Evolutionary conservation across 2,797 vertebrate species (phyloP), one percentile per base, ranked within the genome.

Genomic region (Mormyrus hasselquistii): DNA sequence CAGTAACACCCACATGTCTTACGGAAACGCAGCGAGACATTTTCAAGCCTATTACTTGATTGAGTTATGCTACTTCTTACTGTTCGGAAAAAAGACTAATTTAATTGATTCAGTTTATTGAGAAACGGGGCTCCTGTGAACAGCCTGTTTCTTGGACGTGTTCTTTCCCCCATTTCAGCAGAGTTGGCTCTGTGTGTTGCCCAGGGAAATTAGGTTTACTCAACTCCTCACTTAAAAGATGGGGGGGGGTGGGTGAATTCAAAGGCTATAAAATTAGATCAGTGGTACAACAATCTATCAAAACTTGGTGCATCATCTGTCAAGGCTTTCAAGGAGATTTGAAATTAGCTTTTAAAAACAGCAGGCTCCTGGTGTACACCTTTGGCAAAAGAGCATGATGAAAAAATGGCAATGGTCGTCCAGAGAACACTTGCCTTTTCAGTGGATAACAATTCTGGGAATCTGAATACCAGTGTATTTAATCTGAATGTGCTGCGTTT

Each of bases 1-100:
- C 92, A 89, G 94, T 93, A 95, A 94, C 95, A 92, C 41, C 41
- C 93, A 94, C 93, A 12, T 93, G 94, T 95, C 96, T 97, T 97
- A 97, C 96, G 95, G 95, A 94, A 38, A 90, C 97, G 95, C 98
- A 97, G 97, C 94, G 89, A 96, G 97, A 94, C 95, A 94, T 96
- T 97, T 97, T 96, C 96, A 97, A 98, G 97, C 96, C 95, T 97
- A 97, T 98, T 98, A 96, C 95, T 95, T 98, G 97, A 98, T 98
- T 97, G 96, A 98, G 97, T 99, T 98, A 98, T 94, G 93, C 96
- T 96, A 96, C 97, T 97, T 84, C 97, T 29, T 96, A 97, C 97
- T 96, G 96, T 96, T 97, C 95, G 96, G 97, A 97, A 98, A 98
- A 97, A 98, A 98, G 96, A 97, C 97, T 97, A 97, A 98, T 98